Base-by-base conservation (phyloP, 2,888 invertebrate species). In the Melanchra persicariae region DNA sequence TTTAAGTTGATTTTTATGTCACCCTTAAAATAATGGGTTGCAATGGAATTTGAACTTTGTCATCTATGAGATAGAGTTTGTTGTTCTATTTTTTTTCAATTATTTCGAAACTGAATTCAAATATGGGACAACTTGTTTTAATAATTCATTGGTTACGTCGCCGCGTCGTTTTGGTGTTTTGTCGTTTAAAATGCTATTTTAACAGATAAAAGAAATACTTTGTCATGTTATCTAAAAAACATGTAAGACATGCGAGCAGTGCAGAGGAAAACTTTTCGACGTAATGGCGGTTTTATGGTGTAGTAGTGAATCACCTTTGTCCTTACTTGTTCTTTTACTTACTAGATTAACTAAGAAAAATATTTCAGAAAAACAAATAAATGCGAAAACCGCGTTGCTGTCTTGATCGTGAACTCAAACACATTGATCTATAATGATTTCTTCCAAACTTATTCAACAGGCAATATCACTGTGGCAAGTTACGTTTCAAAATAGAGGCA, bases 401-500 rank as follows among this genome's bases (percentile, higher is more conserved):
- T 9, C 37, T 37, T 8, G 37, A 22, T 57, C 37, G 15, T 57
- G 57, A 51, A 7, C 12, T 59, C 22, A 24, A 24, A 54, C 19
- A n/a, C 15, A n/a, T 22, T n/a, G n/a, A 54, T 54, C 19, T 49
- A 60, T 12, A 59, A 45, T 59, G 51, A 34, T 34, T 26, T 64
- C 2, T 43, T 52, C 12, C 55, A 59, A 64, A 60, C 40, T 24
- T 63, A n/a, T 43, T 49, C 43, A 68, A 61, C 73, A 62, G 70
- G 77, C 78, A 77, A 77, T 68, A 70, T 72, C n/a, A 61, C 10
- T 65, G 67, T 49, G 86, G 84, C 84, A 85, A 83, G 84, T 77
- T 47, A 60, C 55, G 67, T 81, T 74, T 55, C 34, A 69, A 68
- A 70, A 49, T 61, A 70, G 49, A 64, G 43, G n/a, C 26, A 49